Evolutionary conservation across 2,888 invertebrate species (phyloP).

Genomic region (Xiphydria camelus): DNA sequence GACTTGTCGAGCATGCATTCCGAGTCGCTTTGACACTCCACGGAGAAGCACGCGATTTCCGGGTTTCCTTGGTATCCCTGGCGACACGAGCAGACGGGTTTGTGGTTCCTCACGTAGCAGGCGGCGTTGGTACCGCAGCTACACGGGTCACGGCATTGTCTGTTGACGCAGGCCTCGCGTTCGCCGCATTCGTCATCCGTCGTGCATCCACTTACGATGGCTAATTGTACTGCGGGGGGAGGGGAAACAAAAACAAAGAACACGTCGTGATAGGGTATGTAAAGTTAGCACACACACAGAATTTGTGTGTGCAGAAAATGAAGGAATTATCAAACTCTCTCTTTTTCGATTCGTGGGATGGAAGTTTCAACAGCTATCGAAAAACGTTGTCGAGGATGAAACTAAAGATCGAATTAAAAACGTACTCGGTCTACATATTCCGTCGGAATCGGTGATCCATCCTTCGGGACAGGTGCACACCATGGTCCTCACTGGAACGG

Average conservation of each 20-base stretch:
- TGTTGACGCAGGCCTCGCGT: slow-evolving; percentile 81
- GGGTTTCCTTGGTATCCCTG: slow-evolving; percentile 87
- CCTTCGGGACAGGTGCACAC: slow-evolving; percentile 86
- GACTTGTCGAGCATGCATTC: slow-evolving; percentile 84
- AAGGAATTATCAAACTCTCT: no score
- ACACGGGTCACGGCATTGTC: slow-evolving; percentile 85
- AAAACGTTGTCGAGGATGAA: no score
- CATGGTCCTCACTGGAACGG: slow-evolving; percentile 83
- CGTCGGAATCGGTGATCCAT: slow-evolving; percentile 78
- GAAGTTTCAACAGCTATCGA: no score
- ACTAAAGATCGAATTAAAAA: no score
- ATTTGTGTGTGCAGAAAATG: no score
- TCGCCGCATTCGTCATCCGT: slow-evolving; percentile 78
- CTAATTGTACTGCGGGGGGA: slow-evolving; percentile 66
- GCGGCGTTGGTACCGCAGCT: slow-evolving; percentile 84
- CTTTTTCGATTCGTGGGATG: no score
- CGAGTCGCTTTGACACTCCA: slow-evolving; percentile 81
- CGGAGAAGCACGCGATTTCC: slow-evolving; percentile 75
- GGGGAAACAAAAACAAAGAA: slow-evolving; percentile 58
- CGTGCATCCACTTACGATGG: slow-evolving; percentile 69
- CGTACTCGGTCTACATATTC: slow-evolving; percentile 72
- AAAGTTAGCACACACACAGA: no score
- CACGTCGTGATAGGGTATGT: not conserved
- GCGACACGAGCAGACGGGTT: slow-evolving; percentile 84
- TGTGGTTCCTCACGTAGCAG: slow-evolving; percentile 80